Percentiles rank a stretch among this genome's conserved stretches.
Conservation (phyloP, 1,140 invertebrate genomes). For the Harpegnathos saltator region DNA sequence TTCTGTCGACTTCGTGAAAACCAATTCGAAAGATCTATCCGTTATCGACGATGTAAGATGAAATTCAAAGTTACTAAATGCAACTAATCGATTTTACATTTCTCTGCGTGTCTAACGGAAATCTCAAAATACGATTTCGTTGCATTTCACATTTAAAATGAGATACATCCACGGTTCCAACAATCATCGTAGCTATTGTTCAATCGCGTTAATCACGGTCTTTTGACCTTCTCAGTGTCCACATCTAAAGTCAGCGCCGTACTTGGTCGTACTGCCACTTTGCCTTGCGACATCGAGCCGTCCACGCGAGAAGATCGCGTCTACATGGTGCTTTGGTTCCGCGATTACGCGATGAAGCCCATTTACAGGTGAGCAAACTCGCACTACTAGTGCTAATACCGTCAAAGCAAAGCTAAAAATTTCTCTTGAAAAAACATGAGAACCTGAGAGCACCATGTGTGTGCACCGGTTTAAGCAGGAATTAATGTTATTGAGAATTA, state of each 20-base stretch:
- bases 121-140: no score
- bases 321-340: conserved; percentile 96
- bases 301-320: conserved; percentile 92
- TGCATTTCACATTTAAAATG: background rate
- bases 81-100: no score
- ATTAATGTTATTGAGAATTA: no score
- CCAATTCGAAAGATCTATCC: no score
- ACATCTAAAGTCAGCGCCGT: conserved; percentile 92
- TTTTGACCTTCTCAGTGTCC: conserved; percentile 87
- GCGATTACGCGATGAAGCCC: conserved; percentile 93
- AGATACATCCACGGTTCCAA: background rate
- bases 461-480: no score
- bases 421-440: background rate
- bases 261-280: conserved; percentile 90
- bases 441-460: background rate
- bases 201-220: background rate
- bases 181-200: background rate
- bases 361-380: conserved; percentile 91
- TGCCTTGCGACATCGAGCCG: conserved; percentile 94
- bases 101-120: no score
- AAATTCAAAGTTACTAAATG: no score
- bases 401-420: no score
- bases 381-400: no score
- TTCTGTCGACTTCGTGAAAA: no score
- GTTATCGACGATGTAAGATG: no score